These are phyloP conservation scores for Distichodus sexfasciatus DNA, from an alignment of 2,797 vertebrate genomes.

Conservation along the genomic window DNA sequence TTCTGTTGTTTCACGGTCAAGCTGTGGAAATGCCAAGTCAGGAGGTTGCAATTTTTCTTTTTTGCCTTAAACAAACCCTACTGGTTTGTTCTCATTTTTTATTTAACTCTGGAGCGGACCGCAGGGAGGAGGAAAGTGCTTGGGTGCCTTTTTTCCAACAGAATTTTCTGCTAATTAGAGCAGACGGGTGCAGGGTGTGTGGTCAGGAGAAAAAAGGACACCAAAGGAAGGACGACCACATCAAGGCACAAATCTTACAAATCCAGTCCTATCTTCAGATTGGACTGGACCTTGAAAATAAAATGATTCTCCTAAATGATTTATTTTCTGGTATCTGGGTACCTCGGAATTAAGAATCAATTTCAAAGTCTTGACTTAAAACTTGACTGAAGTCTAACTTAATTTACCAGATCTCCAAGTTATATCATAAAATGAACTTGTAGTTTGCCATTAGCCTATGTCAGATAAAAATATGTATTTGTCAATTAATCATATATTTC, in stretches of 20 bases:
- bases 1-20: conserved; percentile 53
- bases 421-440: too few relatives aligned
- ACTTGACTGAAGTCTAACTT: too few relatives aligned
- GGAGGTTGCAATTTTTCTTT: conserved; percentile 62
- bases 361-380: too few relatives aligned
- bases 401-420: too few relatives aligned
- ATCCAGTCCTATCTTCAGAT: conserved; percentile 81
- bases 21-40: conserved; percentile 65
- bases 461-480: too few relatives aligned
- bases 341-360: too few relatives aligned
- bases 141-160: neutral
- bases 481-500: too few relatives aligned
- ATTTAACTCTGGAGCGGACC: conserved; percentile 62
- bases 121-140: conserved; percentile 21
- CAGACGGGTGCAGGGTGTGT: conserved; percentile 35
- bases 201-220: conserved; percentile 69
- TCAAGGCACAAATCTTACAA: conserved; percentile 59
- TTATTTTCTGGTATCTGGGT: too few relatives aligned
- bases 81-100: conserved; percentile 76
- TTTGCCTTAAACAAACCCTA: conserved; percentile 55
- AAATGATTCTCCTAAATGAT: too few relatives aligned
- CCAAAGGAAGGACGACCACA: conserved; percentile 65
- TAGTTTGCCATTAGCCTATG: too few relatives aligned
- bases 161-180: conserved; percentile 26
- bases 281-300: too few relatives aligned